Conservation (phyloP, 2,888 invertebrate species). For the Oligia fasciuncula region DNA sequence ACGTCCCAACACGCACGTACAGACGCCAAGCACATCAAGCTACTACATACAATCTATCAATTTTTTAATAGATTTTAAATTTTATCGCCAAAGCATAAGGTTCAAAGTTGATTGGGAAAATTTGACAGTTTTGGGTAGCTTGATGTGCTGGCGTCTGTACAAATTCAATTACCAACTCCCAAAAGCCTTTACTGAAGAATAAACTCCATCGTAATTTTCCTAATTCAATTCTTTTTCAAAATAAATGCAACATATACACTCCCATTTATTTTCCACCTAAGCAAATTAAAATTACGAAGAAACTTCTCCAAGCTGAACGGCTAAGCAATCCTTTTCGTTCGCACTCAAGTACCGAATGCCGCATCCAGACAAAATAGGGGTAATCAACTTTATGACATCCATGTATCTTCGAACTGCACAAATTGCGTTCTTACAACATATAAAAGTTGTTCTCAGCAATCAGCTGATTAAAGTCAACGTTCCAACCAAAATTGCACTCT, state of each 20-base stretch:
- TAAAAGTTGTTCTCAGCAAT: conserved; percentile 77
- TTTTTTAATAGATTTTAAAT: no score
- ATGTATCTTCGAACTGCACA: conserved; percentile 73
- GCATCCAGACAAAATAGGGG: conserved; percentile 57
- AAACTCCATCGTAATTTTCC: conserved; percentile 46
- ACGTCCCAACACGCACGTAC: background rate
- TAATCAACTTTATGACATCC: conserved; percentile 68
- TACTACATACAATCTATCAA: no score
- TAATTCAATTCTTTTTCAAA: conserved; percentile 42
- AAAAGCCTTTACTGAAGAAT: conserved; percentile 35
- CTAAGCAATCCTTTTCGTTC: conserved; percentile 35
- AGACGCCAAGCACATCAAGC: no score
- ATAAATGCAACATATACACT: conserved; percentile 26
- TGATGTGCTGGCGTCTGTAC: background rate
- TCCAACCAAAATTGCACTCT: conserved; percentile 47
- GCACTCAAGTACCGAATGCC: conserved; percentile 55
- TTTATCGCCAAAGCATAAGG: no score
- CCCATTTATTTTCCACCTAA: conserved; percentile 31
- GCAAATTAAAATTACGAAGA: conserved; percentile 35
- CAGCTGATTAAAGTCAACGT: conserved; percentile 66
- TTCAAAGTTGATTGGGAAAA: no score
- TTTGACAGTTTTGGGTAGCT: no score
- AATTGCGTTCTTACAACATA: conserved; percentile 81
- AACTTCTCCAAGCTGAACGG: conserved; percentile 7
- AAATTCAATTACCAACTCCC: conserved; percentile 45